Evolutionary conservation across 2,797 vertebrate genomes (phyloP).

Genomic region (Hippoglossus hippoglossus): DNA sequence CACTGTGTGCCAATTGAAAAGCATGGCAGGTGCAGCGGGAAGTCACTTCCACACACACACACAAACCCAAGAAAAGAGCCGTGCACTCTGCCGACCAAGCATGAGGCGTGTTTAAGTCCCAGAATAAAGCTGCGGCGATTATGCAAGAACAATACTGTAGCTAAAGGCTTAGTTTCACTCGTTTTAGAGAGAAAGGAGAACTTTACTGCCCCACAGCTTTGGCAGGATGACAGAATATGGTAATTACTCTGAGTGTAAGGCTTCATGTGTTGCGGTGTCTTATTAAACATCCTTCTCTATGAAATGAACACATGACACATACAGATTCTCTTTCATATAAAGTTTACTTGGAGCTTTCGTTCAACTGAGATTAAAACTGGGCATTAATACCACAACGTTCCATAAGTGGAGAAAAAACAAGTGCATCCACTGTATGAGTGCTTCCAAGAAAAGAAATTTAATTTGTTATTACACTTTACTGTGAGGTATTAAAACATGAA

Average conservation of each 20-base stretch:
- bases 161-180: slow-evolving; percentile 71
- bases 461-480: neutral
- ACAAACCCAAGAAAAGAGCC: slow-evolving; percentile 30
- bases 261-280: slow-evolving; percentile 24
- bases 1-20: slow-evolving; percentile 49
- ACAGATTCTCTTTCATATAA: too few relatives aligned
- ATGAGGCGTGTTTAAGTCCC: slow-evolving; percentile 38
- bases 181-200: slow-evolving; percentile 56
- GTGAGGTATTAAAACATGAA: neutral
- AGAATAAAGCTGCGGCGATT: slow-evolving; percentile 65
- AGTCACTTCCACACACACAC: slow-evolving; percentile 26
- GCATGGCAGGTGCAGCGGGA: slow-evolving; percentile 37
- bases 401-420: neutral
- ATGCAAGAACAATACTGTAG: slow-evolving; percentile 64
- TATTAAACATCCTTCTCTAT: slow-evolving; percentile 30
- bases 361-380: too few relatives aligned
- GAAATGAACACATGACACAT: neutral
- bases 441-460: neutral
- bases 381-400: too few relatives aligned
- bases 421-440: neutral
- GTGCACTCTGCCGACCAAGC: slow-evolving; percentile 35
- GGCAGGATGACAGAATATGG: slow-evolving; percentile 13
- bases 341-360: too few relatives aligned
- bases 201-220: slow-evolving; percentile 24
- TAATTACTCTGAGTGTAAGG: slow-evolving; percentile 49